Evolutionary conservation across 2,888 invertebrate genomes (phyloP), one percentile per base, ranked within the genome.

Genomic region (Notodonta ziczac): DNA sequence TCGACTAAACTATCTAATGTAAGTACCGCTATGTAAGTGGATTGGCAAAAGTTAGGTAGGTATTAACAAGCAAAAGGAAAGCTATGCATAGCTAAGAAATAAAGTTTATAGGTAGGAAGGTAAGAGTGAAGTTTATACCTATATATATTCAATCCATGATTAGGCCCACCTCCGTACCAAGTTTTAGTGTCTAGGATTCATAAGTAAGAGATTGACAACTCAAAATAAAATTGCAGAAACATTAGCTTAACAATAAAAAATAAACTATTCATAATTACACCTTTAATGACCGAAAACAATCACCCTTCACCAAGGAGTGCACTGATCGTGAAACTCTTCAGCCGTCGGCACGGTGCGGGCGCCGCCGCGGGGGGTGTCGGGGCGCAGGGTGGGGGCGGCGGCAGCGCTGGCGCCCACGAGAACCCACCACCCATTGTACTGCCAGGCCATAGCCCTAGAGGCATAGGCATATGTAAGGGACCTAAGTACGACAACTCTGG

Each of bases 241-340:
- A 24, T 24, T 24, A 1, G 24, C 24, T 24, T 42, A 42, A 10
- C 42, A 42, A 42, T 42, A 42, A 42, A 24, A 42, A 10, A 2
- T 42, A 42, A 42, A 42, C 42, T 10, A 42, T 42, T 42, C 42
- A 9, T 42, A 42, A 10, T 10, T 9, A 42, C 35, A 46, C 12
- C 46, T 24, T 7, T 12, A 46, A 32, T 9, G 5, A 16, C 40
- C 7, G 12, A 51, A 53, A 24, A 60, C 46, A 32, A 63, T 83
- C 89, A 94, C 66, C 93, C 93, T 84, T 94, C 93, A 8, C 94
- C 94, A 32, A 94, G 86, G 0, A 94, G 77, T 2, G 94, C 93
- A 69, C 94, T 91, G 72, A 94, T 94, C 6, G 93, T 94, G 74
- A 94, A 94, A 65, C 91, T 91, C 70, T 94, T 91, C 55, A 93